A percentile compares a stretch with the other conserved stretches of the same genome.
phyloP scores from a whole-genome alignment of 2,888 invertebrate species.

The Mythimna vitellina region DNA sequence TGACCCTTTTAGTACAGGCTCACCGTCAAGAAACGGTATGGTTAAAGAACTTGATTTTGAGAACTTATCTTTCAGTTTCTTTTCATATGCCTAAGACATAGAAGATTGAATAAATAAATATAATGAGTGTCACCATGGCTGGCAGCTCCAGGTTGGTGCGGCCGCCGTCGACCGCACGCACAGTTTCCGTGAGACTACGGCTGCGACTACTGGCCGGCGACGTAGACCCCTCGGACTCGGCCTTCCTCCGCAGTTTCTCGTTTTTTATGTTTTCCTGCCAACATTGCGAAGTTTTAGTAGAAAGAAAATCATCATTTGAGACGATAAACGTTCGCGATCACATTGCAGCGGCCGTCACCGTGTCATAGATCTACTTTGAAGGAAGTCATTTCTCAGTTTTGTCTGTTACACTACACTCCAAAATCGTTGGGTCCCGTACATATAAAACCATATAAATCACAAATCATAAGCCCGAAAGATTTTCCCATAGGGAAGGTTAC shows the following conservation, averaged over 20 bases:
- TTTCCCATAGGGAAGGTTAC: neutral
- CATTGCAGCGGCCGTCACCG: neutral
- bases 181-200: constrained; percentile 29
- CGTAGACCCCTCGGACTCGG: fast-evolving
- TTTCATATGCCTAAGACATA: too few relatives aligned
- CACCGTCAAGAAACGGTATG: too few relatives aligned
- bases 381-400: neutral
- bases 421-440: too few relatives aligned
- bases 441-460: too few relatives aligned
- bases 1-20: too few relatives aligned
- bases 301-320: neutral
- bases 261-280: neutral
- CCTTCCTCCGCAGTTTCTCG: neutral
- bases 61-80: too few relatives aligned
- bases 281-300: neutral
- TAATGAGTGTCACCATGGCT: constrained; percentile 6
- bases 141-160: neutral
- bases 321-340: neutral
- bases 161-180: constrained; percentile 3
- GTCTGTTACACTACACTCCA: neutral
- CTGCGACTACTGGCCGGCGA: neutral
- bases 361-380: neutral
- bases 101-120: too few relatives aligned
- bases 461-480: neutral
- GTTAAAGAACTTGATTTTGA: too few relatives aligned